These are phyloP conservation scores for Epistrophella euchroma DNA, from an alignment of 2,888 invertebrate species.

Conservation along the genomic window DNA sequence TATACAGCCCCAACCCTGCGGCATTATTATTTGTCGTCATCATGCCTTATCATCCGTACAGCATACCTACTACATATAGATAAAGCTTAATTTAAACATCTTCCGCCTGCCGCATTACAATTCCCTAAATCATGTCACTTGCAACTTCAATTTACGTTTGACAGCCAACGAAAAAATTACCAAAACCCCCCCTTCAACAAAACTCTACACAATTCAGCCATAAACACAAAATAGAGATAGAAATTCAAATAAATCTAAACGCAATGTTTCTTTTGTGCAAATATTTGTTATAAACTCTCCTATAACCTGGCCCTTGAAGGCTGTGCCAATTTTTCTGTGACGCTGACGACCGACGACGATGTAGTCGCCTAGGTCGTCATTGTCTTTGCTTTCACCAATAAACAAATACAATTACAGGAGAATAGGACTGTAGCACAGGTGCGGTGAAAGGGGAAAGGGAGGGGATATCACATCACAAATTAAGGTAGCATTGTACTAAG, in stretches of 20 bases:
- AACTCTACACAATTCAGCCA: constrained; percentile 9
- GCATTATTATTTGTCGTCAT: constrained; percentile 22
- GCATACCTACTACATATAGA: neutral
- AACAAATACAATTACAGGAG: constrained; percentile 28
- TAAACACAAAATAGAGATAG: constrained; percentile 45
- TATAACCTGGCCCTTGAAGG: constrained; percentile 5
- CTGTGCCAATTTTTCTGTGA: neutral
- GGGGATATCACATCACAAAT: constrained; percentile 69
- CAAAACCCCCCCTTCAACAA: neutral
- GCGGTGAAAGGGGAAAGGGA: neutral
- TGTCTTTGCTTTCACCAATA: constrained; percentile 17
- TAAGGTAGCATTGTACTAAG: constrained; percentile 68
- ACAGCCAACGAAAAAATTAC: constrained; percentile 29
- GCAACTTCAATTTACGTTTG: constrained; percentile 60
- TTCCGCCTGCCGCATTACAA: constrained; percentile 13
- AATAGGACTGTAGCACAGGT: neutral
- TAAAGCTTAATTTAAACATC: constrained; percentile 41
- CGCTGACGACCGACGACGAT: neutral
- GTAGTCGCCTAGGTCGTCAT: constrained; percentile 9
- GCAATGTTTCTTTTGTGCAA: constrained; percentile 66
- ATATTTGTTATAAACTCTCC: constrained; percentile 58
- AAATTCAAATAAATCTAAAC: constrained; percentile 66
- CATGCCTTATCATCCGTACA: neutral
- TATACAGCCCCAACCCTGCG: neutral
- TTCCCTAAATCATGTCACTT: constrained; percentile 58